Evolutionary conservation across 2,797 vertebrate genomes (phyloP).

Genomic region (Hydrophis major): DNA sequence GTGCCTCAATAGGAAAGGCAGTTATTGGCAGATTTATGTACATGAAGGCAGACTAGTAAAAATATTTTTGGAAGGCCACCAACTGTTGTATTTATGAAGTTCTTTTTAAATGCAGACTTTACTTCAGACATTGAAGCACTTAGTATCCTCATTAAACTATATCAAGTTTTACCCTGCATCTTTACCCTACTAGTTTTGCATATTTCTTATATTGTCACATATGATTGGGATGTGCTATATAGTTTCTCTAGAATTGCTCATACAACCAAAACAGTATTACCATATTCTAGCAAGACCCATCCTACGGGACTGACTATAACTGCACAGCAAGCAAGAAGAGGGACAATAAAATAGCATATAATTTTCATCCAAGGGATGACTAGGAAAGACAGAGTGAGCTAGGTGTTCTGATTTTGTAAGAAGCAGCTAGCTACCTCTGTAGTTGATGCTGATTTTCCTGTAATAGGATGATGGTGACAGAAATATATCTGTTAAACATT

Average conservation of each 20-base stretch:
- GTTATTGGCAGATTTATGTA: background rate
- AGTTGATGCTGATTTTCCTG: background rate
- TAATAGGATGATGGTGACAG: background rate
- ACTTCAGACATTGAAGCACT: background rate
- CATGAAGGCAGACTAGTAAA: background rate
- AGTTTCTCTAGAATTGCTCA: background rate
- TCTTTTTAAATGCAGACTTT: background rate
- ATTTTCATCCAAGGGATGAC: background rate
- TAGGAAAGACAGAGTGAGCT: background rate
- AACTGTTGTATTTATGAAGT: background rate
- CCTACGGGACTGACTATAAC: background rate
- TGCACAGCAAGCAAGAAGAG: background rate
- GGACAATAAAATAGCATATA: background rate
- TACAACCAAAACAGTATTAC: background rate
- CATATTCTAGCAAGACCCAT: background rate
- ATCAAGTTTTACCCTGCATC: background rate
- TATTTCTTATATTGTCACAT: background rate
- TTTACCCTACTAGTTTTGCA: background rate
- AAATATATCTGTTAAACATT: background rate
- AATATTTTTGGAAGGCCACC: background rate
- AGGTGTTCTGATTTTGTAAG: background rate
- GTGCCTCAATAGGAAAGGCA: background rate
- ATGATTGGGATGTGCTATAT: background rate
- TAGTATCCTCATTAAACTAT: background rate
- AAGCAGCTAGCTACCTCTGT: background rate